Evolutionary conservation across 2,797 vertebrate species (phyloP).

Genomic region (Gobionotothen gibberifrons): DNA sequence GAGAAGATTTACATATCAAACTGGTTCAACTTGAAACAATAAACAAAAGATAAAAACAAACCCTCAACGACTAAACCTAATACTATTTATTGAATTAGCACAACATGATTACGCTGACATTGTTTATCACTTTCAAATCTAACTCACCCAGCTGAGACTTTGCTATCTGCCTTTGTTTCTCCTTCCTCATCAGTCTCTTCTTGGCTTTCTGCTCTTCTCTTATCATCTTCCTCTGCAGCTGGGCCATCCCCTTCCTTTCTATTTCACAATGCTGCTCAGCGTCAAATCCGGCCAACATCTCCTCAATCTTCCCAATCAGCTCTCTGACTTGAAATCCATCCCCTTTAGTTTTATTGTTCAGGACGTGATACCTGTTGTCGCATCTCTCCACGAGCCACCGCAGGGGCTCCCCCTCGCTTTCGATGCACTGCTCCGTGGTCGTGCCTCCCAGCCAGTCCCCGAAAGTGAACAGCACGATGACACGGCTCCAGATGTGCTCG

Average conservation of each 20-base stretch:
- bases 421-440: constrained; percentile 70
- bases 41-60: neutral
- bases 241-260: constrained; percentile 44
- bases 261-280: constrained; percentile 41
- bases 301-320: constrained; percentile 77
- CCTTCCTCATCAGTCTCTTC: constrained; percentile 49
- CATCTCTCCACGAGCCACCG: constrained; percentile 70
- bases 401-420: constrained; percentile 75
- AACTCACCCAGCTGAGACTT: constrained; percentile 69
- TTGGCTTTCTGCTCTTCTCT: constrained; percentile 52
- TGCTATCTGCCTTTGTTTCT: constrained; percentile 54
- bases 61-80: neutral
- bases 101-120: neutral
- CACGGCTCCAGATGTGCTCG: constrained; percentile 62
- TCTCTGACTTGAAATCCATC: constrained; percentile 74
- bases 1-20: constrained; percentile 8
- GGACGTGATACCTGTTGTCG: constrained; percentile 72
- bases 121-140: constrained; percentile 10
- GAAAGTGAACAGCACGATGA: constrained; percentile 75
- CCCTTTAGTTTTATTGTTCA: constrained; percentile 70
- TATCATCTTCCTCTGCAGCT: constrained; percentile 56
- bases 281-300: constrained; percentile 46
- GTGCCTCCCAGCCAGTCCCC: constrained; percentile 78
- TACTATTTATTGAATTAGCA: neutral
- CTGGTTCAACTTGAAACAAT: neutral